Conservation (phyloP, 2,888 invertebrate genomes). For the Erebia epiphron region DNA sequence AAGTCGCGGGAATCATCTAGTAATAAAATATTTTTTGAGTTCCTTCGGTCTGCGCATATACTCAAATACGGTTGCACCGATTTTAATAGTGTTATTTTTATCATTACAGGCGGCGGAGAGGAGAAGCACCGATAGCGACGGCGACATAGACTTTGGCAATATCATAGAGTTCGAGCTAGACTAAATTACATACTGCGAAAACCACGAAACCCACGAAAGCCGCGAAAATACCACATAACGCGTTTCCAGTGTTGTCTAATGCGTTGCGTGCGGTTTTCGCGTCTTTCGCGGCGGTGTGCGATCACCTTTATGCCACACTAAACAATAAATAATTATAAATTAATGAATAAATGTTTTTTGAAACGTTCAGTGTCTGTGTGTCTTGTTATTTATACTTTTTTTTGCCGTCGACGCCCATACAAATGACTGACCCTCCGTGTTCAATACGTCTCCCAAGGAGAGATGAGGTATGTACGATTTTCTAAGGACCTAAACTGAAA, state of each 20-base stretch:
- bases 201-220: not conserved
- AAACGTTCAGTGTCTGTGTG: not conserved
- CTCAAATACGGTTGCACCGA: not conserved
- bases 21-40: too few species aligned
- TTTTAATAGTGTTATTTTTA: not conserved
- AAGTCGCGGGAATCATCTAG: too few species aligned
- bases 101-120: constrained; percentile 50
- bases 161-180: constrained; percentile 73
- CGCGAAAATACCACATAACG: not conserved
- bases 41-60: too few species aligned
- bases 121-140: constrained; percentile 67
- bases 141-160: constrained; percentile 69
- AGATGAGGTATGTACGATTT: too few species aligned
- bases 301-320: not conserved
- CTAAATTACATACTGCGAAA: constrained; percentile 40
- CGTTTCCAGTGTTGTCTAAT: not conserved
- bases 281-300: not conserved
- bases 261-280: not conserved
- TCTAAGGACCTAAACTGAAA: too few species aligned
- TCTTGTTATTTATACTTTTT: not conserved
- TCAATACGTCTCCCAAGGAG: too few species aligned
- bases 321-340: not conserved
- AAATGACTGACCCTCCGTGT: too few species aligned
- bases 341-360: constrained; percentile 1
- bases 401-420: too few species aligned